phyloP scores from a whole-genome alignment of 2,113 vertebrate species.

The Protobothrops mucrosquamatus region DNA sequence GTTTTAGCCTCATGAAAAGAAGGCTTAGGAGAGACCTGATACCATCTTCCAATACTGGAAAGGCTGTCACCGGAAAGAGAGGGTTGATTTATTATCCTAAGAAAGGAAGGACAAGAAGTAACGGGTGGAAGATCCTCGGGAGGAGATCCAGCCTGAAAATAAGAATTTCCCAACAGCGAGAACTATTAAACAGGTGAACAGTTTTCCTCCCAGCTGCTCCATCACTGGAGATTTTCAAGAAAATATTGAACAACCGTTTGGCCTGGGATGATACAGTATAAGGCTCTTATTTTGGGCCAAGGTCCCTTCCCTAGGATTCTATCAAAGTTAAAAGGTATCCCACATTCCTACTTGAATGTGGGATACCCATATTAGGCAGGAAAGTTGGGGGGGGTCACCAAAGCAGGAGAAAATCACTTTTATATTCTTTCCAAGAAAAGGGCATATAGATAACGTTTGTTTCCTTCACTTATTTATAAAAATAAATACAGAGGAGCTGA shows the following conservation, averaged over 20 bases:
- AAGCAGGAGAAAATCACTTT: neutral
- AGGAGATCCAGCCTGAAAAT: neutral
- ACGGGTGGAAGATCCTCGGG: too few species aligned
- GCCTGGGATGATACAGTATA: too few species aligned
- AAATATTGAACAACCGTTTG: neutral
- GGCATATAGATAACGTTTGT: neutral
- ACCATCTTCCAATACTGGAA: neutral
- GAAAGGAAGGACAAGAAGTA: neutral
- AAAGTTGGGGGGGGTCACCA: neutral
- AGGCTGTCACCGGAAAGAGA: too few species aligned
- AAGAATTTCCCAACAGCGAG: neutral
- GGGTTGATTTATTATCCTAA: neutral
- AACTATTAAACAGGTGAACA: neutral
- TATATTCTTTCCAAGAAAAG: neutral
- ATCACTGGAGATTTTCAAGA: neutral
- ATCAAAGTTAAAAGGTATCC: neutral
- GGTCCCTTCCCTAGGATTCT: neutral
- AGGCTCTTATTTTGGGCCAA: too few species aligned
- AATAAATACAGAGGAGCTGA: neutral
- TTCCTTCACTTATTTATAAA: neutral
- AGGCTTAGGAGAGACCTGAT: too few species aligned
- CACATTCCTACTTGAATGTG: neutral
- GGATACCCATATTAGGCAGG: neutral
- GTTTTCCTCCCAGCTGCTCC: neutral
- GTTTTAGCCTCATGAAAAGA: neutral